Evolutionary conservation across 2,888 invertebrate genomes (phyloP).

Genomic region (Brachyopa scutellaris): DNA sequence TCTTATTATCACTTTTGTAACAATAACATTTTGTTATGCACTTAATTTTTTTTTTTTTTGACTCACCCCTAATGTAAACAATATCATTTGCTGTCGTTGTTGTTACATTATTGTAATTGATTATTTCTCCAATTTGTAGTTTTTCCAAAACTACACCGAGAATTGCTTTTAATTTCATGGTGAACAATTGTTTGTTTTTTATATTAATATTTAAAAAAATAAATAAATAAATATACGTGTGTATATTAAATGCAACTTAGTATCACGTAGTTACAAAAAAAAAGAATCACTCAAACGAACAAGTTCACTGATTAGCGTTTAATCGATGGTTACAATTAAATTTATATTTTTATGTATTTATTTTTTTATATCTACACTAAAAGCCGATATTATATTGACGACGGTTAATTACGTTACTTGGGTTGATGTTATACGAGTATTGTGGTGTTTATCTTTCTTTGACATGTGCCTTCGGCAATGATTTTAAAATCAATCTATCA

Average conservation of each 20-base stretch:
- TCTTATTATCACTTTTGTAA: too few relatives aligned
- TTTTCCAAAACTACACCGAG: conserved; percentile 71
- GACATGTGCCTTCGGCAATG: conserved; percentile 54
- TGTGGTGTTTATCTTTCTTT: conserved; percentile 19
- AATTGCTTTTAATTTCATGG: conserved; percentile 70
- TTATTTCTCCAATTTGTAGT: conserved; percentile 59
- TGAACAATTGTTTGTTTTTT: not conserved
- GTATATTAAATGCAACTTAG: conserved; percentile 1
- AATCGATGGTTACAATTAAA: conserved; percentile 21
- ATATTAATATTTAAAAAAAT: not conserved
- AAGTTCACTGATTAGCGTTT: conserved; percentile 13
- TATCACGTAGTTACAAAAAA: not conserved
- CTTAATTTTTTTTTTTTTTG: too few relatives aligned
- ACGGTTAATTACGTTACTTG: conserved; percentile 13
- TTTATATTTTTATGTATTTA: not conserved
- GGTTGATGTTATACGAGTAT: conserved; percentile 7
- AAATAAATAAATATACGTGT: too few relatives aligned
- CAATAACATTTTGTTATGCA: too few relatives aligned
- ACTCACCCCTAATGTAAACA: conserved; percentile 61
- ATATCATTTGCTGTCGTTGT: conserved; percentile 28
- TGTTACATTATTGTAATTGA: conserved; percentile 32
- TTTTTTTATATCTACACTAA: not conserved
- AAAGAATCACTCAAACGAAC: not conserved
- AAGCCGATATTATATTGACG: not conserved
- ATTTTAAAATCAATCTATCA: conserved; percentile 59